Base-by-base conservation (phyloP, 2,888 invertebrate genomes). In the Biston betularia region DNA sequence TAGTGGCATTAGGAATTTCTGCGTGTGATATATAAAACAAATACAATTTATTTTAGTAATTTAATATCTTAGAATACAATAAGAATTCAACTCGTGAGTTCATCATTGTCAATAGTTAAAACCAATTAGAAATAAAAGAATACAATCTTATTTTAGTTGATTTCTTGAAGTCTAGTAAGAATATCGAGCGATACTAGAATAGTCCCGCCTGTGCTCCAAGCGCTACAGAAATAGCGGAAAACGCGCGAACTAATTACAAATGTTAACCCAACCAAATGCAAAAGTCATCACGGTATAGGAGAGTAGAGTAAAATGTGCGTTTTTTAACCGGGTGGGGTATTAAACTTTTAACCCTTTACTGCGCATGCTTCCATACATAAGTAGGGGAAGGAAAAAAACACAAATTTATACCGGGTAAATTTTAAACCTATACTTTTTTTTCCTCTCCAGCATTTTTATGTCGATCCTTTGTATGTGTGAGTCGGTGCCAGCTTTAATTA, bases 391-490 rank as follows among this genome's bases (percentile, higher is more conserved):
- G 91, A 93, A 93, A 93, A 94, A 94, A 94, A 94, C 92, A 90
- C 92, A 90, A 93, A 91, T 92, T 93, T 93, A 92, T 92, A 91
- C 93, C 93, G 93, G 93, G 93, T 83, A 93, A 94, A 93, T 91
- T 93, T 93, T 92, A 93, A 92, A 93, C 87, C 91, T 93, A 93
- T 93, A 93, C 93, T 93, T 94, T 93, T 93, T 91, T 93, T 92
- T 91, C 85, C 89, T 84, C 83, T 84, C 87, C 81, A 83, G 88
- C 89, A 91, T 92, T 93, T 93, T 93, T 93, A 92, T 90, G 92
- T 92, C 89, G 92, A 88, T 84, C 85, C 89, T 92, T 90, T 90
- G 88, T 89, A 79, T 92, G 93, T 93, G 93, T 93, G 93, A 85
- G 93, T 89, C 76, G 82, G 88, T 79, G 88, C 86, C 87, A 83